Percentiles rank a stretch among this genome's conserved stretches.
Evolutionary conservation across 2,797 vertebrate species (phyloP).

Genomic region (Sebastes elongatus): DNA sequence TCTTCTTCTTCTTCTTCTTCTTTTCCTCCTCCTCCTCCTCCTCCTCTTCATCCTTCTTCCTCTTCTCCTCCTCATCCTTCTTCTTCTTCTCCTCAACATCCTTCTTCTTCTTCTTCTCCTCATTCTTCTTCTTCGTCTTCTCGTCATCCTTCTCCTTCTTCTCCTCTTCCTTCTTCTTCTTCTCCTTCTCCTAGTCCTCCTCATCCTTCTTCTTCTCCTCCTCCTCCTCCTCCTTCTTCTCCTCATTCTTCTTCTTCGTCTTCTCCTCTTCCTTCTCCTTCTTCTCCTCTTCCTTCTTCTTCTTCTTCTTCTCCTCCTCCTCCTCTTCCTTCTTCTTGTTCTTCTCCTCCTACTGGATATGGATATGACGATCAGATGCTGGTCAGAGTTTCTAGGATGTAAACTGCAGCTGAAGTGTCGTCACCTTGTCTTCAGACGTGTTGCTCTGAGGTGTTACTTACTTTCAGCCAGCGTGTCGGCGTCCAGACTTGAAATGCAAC

Average conservation of each 20-base stretch:
- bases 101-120: no score
- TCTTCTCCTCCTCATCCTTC: no score
- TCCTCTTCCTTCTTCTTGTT: no score
- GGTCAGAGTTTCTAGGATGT: not conserved
- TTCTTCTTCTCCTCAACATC: no score
- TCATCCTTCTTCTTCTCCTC: fast-evolving
- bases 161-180: fast-evolving
- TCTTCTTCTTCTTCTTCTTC: fast-evolving
- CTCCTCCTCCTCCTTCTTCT: fast-evolving
- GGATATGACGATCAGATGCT: no score
- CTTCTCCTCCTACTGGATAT: no score
- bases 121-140: no score
- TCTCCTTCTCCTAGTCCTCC: fast-evolving
- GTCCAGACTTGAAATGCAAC: conserved; percentile 40
- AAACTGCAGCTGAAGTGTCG: not conserved
- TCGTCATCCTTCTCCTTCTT: no score
- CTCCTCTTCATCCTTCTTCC: fast-evolving
- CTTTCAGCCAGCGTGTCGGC: no score
- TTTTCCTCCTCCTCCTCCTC: fast-evolving
- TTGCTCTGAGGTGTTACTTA: not conserved
- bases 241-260: fast-evolving
- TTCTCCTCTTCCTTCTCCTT: fast-evolving
- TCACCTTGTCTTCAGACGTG: not conserved
- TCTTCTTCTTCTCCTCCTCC: fast-evolving
- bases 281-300: no score